These are phyloP conservation scores for Mobula birostris DNA, from an alignment of 2,113 vertebrate species.

Conservation along the genomic window DNA sequence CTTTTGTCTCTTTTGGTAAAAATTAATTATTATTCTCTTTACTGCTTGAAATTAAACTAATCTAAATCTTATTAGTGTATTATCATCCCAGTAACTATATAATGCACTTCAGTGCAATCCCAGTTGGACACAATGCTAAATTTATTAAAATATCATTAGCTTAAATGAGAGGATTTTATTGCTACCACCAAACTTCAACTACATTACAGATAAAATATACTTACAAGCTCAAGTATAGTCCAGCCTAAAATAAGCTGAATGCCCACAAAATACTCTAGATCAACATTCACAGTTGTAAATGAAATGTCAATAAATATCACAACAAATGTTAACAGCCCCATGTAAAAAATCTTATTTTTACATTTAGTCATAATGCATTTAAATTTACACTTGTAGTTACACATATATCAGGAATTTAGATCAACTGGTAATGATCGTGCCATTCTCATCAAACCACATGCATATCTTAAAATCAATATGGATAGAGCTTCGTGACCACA, in stretches of 20 bases:
- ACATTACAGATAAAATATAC: not conserved
- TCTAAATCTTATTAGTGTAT: not conserved
- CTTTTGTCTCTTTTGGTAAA: slow-evolving; percentile 16
- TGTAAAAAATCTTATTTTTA: not conserved
- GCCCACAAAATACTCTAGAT: not conserved
- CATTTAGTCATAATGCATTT: not conserved
- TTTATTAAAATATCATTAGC: slow-evolving; percentile 23
- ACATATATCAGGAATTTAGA: not conserved
- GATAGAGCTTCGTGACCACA: not conserved
- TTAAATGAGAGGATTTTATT: not conserved
- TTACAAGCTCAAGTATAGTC: not conserved
- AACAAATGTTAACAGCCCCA: not conserved
- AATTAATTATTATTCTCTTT: not conserved
- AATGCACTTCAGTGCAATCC: not conserved
- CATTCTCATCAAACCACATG: not conserved
- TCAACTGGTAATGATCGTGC: not conserved
- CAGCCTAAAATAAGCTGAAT: slow-evolving; percentile 24
- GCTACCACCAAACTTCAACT: slow-evolving; percentile 9
- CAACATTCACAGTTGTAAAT: not conserved
- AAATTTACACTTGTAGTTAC: not conserved
- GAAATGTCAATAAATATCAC: not conserved
- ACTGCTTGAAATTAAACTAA: not conserved
- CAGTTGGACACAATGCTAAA: not conserved
- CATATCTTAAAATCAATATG: not conserved
- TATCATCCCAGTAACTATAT: not conserved